Evolutionary conservation across 2,113 vertebrate genomes (phyloP).

Genomic region (Nymphicus hollandicus): DNA sequence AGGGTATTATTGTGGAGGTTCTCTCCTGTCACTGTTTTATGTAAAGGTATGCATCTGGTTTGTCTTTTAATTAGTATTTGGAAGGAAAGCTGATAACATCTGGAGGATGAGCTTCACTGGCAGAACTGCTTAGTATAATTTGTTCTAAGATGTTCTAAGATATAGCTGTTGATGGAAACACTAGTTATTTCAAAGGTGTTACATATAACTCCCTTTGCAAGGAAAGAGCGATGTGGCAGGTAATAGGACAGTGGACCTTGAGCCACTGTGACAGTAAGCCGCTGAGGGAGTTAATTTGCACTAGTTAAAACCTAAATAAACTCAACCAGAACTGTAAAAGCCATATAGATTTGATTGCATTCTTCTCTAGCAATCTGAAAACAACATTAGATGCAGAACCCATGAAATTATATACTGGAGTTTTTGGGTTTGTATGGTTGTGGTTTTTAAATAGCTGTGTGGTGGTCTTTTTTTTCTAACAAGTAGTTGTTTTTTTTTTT

Average conservation of each 20-base stretch:
- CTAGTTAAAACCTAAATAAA: constrained; percentile 28
- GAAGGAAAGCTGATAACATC: background rate
- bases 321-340: background rate
- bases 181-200: background rate
- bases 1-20: background rate
- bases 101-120: background rate
- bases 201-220: background rate
- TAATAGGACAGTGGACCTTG: background rate
- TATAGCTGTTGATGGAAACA: background rate
- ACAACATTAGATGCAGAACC: background rate
- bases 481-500: background rate
- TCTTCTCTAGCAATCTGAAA: background rate
- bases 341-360: background rate
- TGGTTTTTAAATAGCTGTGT: background rate
- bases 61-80: background rate
- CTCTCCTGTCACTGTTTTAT: background rate
- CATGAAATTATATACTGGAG: background rate
- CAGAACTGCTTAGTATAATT: background rate
- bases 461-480: background rate
- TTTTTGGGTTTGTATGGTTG: background rate
- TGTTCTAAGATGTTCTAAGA: background rate
- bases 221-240: background rate
- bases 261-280: background rate
- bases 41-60: background rate
- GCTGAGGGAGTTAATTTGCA: background rate